A percentile compares a stretch with the other conserved stretches of the same genome.
These are phyloP conservation scores for Sycophaga agraensis DNA, from an alignment of 1,140 invertebrate genomes.

Conservation along the genomic window DNA sequence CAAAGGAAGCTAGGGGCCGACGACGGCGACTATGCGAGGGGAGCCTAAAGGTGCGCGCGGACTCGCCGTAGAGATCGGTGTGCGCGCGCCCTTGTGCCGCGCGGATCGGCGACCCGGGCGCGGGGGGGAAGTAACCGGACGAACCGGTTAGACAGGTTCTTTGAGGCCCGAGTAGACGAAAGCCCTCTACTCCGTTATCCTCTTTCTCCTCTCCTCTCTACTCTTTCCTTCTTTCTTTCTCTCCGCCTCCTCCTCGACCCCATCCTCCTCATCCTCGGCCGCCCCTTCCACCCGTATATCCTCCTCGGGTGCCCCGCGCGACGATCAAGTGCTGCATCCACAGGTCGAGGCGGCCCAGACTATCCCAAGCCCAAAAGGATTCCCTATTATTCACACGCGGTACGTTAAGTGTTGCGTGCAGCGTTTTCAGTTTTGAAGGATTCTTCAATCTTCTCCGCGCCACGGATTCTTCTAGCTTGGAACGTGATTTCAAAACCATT, in stretches of 20 bases:
- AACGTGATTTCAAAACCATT: too few relatives aligned
- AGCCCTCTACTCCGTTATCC: slow-evolving; percentile 53
- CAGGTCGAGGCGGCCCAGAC: too few relatives aligned
- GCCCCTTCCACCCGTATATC: slow-evolving; percentile 13
- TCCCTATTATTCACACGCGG: too few relatives aligned
- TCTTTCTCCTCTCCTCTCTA: slow-evolving; percentile 33
- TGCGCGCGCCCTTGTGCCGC: neutral
- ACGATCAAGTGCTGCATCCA: too few relatives aligned
- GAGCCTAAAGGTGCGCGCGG: too few relatives aligned
- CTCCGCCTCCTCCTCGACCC: neutral
- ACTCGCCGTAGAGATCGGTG: slow-evolving; percentile 4
- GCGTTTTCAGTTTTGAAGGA: too few relatives aligned
- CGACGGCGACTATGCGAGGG: too few relatives aligned
- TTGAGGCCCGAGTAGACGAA: slow-evolving; percentile 49
- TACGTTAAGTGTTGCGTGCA: too few relatives aligned
- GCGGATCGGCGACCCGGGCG: slow-evolving; percentile 21
- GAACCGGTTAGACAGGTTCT: slow-evolving; percentile 55
- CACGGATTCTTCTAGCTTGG: too few relatives aligned
- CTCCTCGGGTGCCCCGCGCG: slow-evolving; percentile 15
- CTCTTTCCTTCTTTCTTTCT: neutral
- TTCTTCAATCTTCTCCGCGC: too few relatives aligned
- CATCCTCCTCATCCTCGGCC: slow-evolving; percentile 10
- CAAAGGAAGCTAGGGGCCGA: too few relatives aligned
- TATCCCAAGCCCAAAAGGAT: too few relatives aligned
- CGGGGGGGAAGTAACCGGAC: slow-evolving; percentile 35